Evolutionary conservation across 1,140 invertebrate genomes (phyloP).

Genomic region (Apolygus lucorum): DNA sequence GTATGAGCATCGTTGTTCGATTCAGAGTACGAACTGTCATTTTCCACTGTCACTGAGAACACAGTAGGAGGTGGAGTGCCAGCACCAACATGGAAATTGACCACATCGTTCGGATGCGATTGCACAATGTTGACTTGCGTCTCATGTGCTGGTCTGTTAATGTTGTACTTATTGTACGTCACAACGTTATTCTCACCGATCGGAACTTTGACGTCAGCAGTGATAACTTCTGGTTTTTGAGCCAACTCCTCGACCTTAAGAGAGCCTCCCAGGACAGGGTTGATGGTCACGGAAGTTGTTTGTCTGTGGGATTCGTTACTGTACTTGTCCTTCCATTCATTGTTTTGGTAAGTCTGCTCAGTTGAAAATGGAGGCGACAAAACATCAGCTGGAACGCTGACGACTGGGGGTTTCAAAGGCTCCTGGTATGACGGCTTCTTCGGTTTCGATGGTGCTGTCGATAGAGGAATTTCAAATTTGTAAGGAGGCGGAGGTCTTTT

Average conservation of each 20-base stretch:
- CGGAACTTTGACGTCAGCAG: constrained; percentile 32
- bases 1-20: background rate
- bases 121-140: no score
- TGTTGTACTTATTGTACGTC: no score
- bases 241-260: constrained; percentile 30
- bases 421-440: constrained; percentile 21
- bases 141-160: background rate
- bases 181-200: constrained; percentile 9
- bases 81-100: no score
- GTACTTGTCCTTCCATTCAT: constrained; percentile 21
- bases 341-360: constrained; percentile 18
- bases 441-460: constrained; percentile 25
- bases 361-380: constrained; percentile 30
- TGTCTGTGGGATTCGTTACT: background rate
- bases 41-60: background rate
- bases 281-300: constrained; percentile 26
- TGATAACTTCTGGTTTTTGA: constrained; percentile 35
- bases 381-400: constrained; percentile 25
- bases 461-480: constrained; percentile 35
- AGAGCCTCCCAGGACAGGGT: constrained; percentile 29
- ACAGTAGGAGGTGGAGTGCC: background rate
- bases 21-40: no score
- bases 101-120: no score
- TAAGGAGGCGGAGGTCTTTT: constrained; percentile 35
- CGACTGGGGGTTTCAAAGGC: background rate